Conservation (phyloP, 2,113 vertebrate species). For the Oxygymnocypris stewartii region DNA sequence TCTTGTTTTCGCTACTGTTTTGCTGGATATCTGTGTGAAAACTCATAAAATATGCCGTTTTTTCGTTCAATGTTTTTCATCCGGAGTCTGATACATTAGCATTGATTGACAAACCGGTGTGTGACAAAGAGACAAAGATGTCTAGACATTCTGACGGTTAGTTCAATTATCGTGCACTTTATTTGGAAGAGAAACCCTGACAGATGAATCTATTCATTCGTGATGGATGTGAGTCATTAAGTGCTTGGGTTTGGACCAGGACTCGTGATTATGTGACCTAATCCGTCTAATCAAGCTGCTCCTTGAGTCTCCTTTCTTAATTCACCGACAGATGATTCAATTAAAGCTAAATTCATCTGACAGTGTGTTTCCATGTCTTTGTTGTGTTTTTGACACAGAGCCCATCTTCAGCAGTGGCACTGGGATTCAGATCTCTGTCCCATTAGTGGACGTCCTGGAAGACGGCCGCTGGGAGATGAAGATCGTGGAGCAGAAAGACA, state of each 20-base stretch:
- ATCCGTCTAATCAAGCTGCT: neutral
- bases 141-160: neutral
- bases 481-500: conserved; percentile 67
- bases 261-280: neutral
- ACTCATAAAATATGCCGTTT: neutral
- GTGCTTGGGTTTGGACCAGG: neutral
- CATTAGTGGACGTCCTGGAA: conserved; percentile 72
- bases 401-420: conserved; percentile 79
- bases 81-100: neutral
- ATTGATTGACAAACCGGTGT: neutral
- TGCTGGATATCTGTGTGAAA: neutral
- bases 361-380: neutral
- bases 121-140: neutral
- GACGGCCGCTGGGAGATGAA: conserved; percentile 81
- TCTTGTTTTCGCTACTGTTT: too few species aligned
- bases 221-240: neutral
- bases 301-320: neutral
- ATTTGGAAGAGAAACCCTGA: neutral
- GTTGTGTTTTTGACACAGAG: conserved; percentile 66
- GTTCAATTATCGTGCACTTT: neutral
- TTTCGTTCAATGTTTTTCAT: neutral
- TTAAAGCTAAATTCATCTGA: neutral
- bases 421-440: conserved; percentile 70
- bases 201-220: neutral
- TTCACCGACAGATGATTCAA: neutral